Evolutionary conservation across 1,140 invertebrate species (phyloP).

Genomic region (Neodiprion lecontei): DNA sequence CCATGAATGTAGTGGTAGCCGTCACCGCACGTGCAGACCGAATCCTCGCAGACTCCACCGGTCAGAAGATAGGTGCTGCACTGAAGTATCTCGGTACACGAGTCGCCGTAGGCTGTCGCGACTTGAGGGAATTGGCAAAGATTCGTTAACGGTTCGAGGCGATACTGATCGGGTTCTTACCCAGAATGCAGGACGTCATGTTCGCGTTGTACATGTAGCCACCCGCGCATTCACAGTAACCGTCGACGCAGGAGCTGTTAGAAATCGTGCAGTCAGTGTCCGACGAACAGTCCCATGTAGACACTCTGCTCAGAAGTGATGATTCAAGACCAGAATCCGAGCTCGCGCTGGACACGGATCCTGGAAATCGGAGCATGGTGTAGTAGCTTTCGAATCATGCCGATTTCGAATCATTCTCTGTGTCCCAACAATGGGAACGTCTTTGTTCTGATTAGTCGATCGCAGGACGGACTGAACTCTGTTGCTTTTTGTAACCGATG

Average conservation of each 20-base stretch:
- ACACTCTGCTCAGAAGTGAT: not conserved
- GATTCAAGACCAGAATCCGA: not conserved
- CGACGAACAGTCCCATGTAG: conserved; percentile 21
- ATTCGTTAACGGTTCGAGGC: not conserved
- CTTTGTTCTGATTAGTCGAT: too few species aligned
- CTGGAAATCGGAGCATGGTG: too few species aligned
- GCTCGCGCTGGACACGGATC: too few species aligned
- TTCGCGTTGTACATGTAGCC: conserved; percentile 30
- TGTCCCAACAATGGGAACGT: too few species aligned
- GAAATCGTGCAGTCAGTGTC: conserved; percentile 23
- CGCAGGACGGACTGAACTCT: too few species aligned
- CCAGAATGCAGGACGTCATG: conserved; percentile 36
- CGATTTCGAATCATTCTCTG: too few species aligned
- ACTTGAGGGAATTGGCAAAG: conserved; percentile 22
- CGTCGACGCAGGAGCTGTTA: conserved; percentile 25
- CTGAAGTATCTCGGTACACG: conserved; percentile 39
- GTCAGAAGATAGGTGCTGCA: conserved; percentile 35
- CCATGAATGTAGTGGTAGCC: conserved; percentile 43
- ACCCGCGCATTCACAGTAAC: conserved; percentile 29
- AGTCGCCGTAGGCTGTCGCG: conserved; percentile 26
- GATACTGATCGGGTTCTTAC: conserved; percentile 22
- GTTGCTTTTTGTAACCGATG: too few species aligned
- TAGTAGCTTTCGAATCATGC: too few species aligned
- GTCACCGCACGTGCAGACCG: conserved; percentile 31
- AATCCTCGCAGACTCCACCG: conserved; percentile 33